phyloP scores from a whole-genome alignment of 1,140 invertebrate species.

The Magallana gigas region DNA sequence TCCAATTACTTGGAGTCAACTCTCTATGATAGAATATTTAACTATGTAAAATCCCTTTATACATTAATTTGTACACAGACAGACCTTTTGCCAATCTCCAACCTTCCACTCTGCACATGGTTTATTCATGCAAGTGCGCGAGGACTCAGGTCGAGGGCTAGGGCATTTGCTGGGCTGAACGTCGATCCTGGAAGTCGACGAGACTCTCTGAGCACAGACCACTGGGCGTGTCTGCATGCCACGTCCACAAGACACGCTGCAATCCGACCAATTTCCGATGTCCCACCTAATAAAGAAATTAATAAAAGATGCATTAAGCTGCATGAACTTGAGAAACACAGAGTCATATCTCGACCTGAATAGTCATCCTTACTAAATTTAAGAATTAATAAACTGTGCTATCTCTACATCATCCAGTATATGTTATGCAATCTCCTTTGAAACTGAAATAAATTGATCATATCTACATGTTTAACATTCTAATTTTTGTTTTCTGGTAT shows the following conservation, averaged over 20 bases:
- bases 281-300: constrained; percentile 71
- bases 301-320: neutral
- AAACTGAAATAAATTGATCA: neutral
- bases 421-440: neutral
- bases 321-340: too few relatives aligned
- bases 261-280: constrained; percentile 75
- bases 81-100: constrained; percentile 84
- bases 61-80: neutral
- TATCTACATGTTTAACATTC: neutral
- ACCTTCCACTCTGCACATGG: constrained; percentile 86
- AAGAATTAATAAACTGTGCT: too few relatives aligned
- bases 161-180: constrained; percentile 62
- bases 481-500: neutral
- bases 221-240: constrained; percentile 79
- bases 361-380: too few relatives aligned
- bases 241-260: constrained; percentile 81
- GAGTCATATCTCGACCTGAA: too few relatives aligned
- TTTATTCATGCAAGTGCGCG: constrained; percentile 83
- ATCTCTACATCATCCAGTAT: too few relatives aligned
- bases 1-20: too few relatives aligned
- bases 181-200: constrained; percentile 45
- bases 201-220: constrained; percentile 75
- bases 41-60: too few relatives aligned
- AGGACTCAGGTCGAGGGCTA: constrained; percentile 81
- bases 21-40: too few relatives aligned